phyloP scores from a whole-genome alignment of 1,140 invertebrate species.

The Drosophila grimshawi region DNA sequence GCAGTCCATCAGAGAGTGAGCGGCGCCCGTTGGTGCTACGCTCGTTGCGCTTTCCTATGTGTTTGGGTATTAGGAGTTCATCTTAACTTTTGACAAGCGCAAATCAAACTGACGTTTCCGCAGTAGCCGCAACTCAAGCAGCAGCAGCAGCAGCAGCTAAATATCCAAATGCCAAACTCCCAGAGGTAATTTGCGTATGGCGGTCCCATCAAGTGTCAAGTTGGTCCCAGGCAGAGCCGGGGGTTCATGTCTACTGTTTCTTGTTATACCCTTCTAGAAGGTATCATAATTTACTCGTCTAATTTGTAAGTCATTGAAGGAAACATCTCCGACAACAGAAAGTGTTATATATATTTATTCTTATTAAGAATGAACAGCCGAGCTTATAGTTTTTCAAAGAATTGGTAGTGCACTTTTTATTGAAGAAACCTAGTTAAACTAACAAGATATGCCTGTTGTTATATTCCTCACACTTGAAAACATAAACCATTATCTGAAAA shows the following conservation, averaged over 20 bases:
- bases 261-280: background rate
- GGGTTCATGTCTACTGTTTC: slow-evolving; percentile 56
- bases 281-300: no score
- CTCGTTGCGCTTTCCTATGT: slow-evolving; percentile 75
- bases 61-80: slow-evolving; percentile 82
- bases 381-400: no score
- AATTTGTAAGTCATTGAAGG: no score
- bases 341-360: no score
- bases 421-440: no score
- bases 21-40: slow-evolving; percentile 19
- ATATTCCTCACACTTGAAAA: no score
- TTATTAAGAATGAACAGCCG: no score
- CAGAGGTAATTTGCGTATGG: slow-evolving; percentile 68
- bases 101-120: slow-evolving; percentile 82
- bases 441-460: no score
- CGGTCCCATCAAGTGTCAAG: slow-evolving; percentile 42
- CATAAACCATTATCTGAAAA: no score
- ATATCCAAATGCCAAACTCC: slow-evolving; percentile 13
- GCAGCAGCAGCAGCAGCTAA: background rate
- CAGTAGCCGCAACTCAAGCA: slow-evolving; percentile 38
- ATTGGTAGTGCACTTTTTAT: no score
- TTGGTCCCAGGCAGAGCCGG: slow-evolving; percentile 8
- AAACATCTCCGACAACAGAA: no score
- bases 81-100: slow-evolving; percentile 82
- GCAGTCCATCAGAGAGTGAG: background rate